Evolutionary conservation across 1,140 invertebrate species (phyloP).

Genomic region (Brachionus plicatilis): DNA sequence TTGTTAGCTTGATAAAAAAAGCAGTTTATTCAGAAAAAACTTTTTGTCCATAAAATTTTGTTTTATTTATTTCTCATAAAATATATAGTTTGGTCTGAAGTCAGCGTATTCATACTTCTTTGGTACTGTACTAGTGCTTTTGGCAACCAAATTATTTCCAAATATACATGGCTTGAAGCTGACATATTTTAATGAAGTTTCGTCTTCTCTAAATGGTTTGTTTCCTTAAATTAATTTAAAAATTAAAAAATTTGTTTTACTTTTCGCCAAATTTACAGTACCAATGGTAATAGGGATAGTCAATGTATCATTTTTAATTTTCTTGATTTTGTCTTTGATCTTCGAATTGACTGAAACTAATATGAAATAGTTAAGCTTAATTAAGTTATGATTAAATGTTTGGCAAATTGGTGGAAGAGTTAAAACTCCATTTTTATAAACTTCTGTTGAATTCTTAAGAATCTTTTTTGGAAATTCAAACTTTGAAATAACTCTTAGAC

Average conservation of each 20-base stretch:
- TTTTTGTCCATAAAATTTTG: neutral
- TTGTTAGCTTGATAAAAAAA: neutral
- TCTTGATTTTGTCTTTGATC: constrained; percentile 3
- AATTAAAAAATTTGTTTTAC: neutral
- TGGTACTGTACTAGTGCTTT: neutral
- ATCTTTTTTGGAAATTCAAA: constrained; percentile 13
- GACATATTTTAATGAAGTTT: neutral
- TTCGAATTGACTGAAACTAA: constrained; percentile 19
- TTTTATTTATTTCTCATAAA: neutral
- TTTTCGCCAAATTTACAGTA: neutral
- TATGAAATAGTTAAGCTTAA: constrained; percentile 26
- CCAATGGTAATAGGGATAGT: constrained; percentile 21
- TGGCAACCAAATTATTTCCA: neutral
- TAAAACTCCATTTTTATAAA: neutral
- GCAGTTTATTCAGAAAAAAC: neutral
- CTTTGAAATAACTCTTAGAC: neutral
- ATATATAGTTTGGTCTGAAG: constrained; percentile 4
- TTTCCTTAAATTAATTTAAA: neutral
- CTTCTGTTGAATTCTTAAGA: constrained; percentile 12
- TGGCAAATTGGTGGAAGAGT: constrained; percentile 6
- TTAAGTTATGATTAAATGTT: constrained; percentile 34
- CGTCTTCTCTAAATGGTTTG: constrained; percentile 13
- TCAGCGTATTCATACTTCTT: constrained; percentile 21
- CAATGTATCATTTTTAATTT: neutral
- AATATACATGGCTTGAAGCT: neutral